Conservation (phyloP, 2,113 vertebrate species). For the Podocnemis expansa region DNA sequence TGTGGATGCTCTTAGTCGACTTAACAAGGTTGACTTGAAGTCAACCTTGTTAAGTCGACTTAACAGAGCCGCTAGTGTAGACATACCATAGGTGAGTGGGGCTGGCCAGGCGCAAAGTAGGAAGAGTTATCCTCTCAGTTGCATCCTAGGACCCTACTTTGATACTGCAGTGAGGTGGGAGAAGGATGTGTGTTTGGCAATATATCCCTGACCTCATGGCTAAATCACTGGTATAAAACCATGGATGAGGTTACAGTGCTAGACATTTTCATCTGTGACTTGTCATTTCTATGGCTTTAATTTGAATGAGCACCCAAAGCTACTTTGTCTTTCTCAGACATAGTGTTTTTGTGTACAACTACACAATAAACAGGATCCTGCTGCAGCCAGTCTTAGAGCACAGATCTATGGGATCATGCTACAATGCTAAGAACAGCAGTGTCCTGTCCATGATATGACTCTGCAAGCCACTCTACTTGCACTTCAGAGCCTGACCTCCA, state of each 20-base stretch:
- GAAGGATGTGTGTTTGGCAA: not conserved
- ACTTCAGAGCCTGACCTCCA: not conserved
- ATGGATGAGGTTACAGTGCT: not conserved
- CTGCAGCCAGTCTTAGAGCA: not conserved
- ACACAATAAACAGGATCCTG: no score
- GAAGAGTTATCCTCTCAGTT: not conserved
- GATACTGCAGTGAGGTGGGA: not conserved
- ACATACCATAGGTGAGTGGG: not conserved
- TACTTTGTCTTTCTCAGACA: not conserved
- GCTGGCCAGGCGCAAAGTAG: accelerated
- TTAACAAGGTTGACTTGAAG: no score
- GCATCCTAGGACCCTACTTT: not conserved
- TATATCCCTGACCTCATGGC: not conserved
- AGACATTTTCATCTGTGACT: not conserved
- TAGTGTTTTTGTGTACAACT: not conserved
- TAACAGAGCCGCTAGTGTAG: no score
- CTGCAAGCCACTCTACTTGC: not conserved
- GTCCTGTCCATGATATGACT: not conserved
- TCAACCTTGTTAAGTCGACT: no score
- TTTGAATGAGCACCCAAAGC: not conserved
- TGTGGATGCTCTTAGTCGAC: no score
- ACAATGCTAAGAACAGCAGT: not conserved
- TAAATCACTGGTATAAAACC: not conserved
- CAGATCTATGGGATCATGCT: not conserved
- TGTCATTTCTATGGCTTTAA: not conserved